These are phyloP conservation scores for Cottoperca gobio DNA, from an alignment of 2,797 vertebrate genomes.

Conservation along the genomic window DNA sequence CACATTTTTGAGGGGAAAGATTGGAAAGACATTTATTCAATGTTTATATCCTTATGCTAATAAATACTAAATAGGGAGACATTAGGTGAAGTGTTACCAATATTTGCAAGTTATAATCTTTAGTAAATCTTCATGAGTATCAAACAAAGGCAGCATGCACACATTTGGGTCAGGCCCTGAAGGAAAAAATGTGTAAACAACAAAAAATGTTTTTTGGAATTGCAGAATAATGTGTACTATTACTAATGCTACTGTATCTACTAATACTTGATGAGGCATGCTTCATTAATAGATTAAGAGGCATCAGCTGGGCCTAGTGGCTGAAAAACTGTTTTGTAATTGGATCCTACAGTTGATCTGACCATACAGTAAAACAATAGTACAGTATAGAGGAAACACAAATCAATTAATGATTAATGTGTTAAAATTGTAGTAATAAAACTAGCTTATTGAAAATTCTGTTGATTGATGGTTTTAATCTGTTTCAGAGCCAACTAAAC, in stretches of 20 bases:
- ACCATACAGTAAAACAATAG: constrained; percentile 4
- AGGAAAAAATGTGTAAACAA: not conserved
- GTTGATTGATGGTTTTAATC: not conserved
- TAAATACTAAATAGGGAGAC: not conserved
- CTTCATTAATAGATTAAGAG: constrained; percentile 10
- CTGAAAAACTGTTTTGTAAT: constrained; percentile 27
- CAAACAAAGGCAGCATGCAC: not conserved
- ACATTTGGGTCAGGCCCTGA: not conserved
- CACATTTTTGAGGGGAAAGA: not conserved
- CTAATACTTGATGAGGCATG: not conserved
- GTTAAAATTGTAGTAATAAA: not conserved
- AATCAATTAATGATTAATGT: not conserved
- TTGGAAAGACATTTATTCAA: not conserved
- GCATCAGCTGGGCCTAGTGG: constrained; percentile 1
- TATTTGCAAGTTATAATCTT: not conserved
- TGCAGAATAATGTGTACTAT: not conserved
- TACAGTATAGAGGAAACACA: not conserved
- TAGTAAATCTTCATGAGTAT: not conserved
- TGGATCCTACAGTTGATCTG: constrained; percentile 1
- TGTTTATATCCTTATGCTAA: not conserved
- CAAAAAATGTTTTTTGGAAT: not conserved
- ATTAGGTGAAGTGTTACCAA: not conserved
- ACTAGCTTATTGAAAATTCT: not conserved
- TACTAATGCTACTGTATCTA: not conserved
- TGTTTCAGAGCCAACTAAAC: not conserved